Base-by-base conservation (phyloP, 2,797 vertebrate species). In the Acanthurus tractus region DNA sequence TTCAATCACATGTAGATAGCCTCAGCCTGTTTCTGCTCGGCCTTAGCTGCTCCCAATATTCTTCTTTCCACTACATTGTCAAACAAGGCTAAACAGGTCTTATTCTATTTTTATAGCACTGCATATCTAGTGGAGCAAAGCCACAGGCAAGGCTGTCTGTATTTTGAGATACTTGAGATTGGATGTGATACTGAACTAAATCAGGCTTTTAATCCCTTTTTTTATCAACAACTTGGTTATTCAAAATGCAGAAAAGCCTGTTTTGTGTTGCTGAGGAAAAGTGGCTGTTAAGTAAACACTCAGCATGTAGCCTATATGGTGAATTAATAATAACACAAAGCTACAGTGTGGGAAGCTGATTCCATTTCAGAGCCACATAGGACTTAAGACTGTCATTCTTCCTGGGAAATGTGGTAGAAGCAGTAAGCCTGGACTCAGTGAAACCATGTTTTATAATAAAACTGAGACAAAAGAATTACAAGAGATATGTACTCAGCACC, bases 1-100 rank as follows among this genome's bases (percentile, higher is more conserved):
- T 90, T 86, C 74, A 78, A 74, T 89, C 82, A 83, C 72, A 84
- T 82, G 42, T 63, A 73, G 62, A 85, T 76, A 66, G 84, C 73
- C 83, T 74, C 38, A 17, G 61, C 15, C 61, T 70, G 67, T 82
- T 82, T 82, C 54, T 63, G 22, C 56, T 44, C 63, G 56, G 42
- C 70, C 74, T 81, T 59, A 38, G 68, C 61, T 73, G 78, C 72
- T 85, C 40, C 69, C 59, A 89, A 81, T 86, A 82, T 72, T 82
- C 63, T 63, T 84, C 56, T 68, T 57, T 58, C 29, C 18, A 49
- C 49, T n/a, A 48, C 45, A 9, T 76, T 23, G 55, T 88, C 73
- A 81, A 81, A 78, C 73, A 70, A 64, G 56, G 22, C 73, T 81
- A 76, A 86, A 85, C 48, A 75, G 40, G 48, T 83, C 66, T 71